Conservation (phyloP, 2,113 vertebrate genomes). For the Sigmodon hispidus region DNA sequence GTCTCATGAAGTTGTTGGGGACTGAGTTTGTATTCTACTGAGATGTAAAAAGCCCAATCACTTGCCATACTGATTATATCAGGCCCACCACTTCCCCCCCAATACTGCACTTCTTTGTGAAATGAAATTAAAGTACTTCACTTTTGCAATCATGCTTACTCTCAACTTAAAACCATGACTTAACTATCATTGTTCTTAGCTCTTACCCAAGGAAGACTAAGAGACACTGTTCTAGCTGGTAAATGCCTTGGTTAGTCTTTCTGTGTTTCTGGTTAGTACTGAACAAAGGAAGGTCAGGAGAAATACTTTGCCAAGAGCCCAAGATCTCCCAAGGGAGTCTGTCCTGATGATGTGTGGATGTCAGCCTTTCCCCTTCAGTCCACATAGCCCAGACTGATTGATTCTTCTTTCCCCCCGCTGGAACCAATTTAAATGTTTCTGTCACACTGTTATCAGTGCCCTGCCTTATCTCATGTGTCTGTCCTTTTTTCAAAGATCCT, state of each 20-base stretch:
- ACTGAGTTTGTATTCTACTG: background rate
- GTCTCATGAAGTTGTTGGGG: background rate
- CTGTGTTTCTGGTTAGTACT: background rate
- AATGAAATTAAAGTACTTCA: background rate
- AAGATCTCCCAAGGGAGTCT: background rate
- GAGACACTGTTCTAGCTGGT: background rate
- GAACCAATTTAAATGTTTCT: conserved; percentile 42
- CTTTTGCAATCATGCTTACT: background rate
- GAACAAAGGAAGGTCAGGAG: background rate
- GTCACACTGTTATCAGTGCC: background rate
- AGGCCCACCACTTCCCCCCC: rapidly evolving
- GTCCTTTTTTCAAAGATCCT: background rate
- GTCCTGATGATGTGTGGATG: background rate
- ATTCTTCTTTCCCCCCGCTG: background rate
- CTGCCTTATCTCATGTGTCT: conserved; percentile 33
- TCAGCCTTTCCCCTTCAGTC: background rate
- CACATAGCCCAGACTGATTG: background rate
- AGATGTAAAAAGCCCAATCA: background rate
- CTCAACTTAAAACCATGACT: background rate
- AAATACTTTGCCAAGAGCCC: background rate
- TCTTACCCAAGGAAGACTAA: background rate
- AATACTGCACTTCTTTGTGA: background rate
- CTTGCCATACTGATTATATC: background rate
- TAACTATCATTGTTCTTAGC: background rate
- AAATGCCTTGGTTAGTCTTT: background rate